phyloP scores from a whole-genome alignment of 2,113 vertebrate species.

The Chionomys nivalis region DNA sequence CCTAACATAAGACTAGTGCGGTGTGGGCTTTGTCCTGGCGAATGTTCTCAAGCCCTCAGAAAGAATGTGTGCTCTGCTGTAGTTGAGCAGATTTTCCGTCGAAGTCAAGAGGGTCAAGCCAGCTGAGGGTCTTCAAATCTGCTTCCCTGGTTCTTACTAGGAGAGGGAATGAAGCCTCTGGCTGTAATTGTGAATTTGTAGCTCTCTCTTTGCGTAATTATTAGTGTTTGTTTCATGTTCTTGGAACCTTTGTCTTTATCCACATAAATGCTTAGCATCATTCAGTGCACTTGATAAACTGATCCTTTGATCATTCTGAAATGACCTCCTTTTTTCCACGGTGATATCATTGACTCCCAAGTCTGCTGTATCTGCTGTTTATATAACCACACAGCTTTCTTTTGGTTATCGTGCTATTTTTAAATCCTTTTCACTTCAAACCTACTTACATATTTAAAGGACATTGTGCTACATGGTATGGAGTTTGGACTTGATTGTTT shows the following conservation, averaged over 20 bases:
- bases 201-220: not conserved
- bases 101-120: not conserved
- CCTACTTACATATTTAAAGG: slow-evolving; percentile 1
- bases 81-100: not conserved
- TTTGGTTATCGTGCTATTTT: not conserved
- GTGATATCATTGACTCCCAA: slow-evolving; percentile 28
- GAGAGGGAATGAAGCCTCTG: not conserved
- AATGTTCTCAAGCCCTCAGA: slow-evolving; percentile 1
- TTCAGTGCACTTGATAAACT: not conserved
- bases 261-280: not conserved
- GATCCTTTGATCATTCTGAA: slow-evolving; percentile 28
- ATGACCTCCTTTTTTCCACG: not conserved
- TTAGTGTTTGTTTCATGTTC: slow-evolving; percentile 34
- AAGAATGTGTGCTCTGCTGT: not conserved
- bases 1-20: not conserved
- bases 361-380: not conserved
- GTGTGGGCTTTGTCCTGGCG: not conserved
- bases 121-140: not conserved
- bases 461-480: not conserved
- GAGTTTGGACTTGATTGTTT: slow-evolving; percentile 1
- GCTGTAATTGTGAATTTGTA: not conserved
- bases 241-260: slow-evolving; percentile 22
- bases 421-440: slow-evolving; percentile 25
- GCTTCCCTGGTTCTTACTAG: slow-evolving; percentile 5
- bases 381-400: slow-evolving; percentile 34